phyloP scores from a whole-genome alignment of 2,797 vertebrate species.

The Clarias platycephalus region DNA sequence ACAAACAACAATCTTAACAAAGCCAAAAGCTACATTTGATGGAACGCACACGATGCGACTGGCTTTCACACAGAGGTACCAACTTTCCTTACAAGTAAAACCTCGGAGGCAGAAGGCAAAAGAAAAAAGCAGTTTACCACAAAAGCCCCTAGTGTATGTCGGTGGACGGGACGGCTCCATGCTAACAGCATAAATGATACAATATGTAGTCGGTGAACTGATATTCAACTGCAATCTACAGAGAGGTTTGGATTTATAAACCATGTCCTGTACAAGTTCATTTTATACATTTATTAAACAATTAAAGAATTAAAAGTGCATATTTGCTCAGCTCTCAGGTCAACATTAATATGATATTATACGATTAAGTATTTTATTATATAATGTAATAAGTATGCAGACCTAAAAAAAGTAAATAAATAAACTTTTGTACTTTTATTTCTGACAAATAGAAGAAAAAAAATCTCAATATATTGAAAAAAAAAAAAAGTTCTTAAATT shows the following conservation, averaged over 20 bases:
- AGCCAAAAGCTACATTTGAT: slow-evolving; percentile 17
- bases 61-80: slow-evolving; percentile 20
- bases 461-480: neutral
- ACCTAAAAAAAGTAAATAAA: neutral
- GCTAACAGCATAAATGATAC: slow-evolving; percentile 19
- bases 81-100: slow-evolving; percentile 19
- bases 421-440: neutral
- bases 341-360: neutral
- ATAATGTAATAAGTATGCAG: too few species aligned
- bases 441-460: neutral
- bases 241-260: neutral
- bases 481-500: neutral
- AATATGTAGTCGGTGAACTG: neutral
- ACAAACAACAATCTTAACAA: slow-evolving; percentile 21
- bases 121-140: neutral
- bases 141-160: neutral
- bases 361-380: neutral
- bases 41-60: slow-evolving; percentile 18
- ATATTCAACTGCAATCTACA: slow-evolving; percentile 9
- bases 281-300: slow-evolving; percentile 7
- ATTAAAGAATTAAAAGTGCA: neutral
- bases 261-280: neutral
- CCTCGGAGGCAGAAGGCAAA: neutral
- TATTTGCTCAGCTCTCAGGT: neutral
- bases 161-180: slow-evolving; percentile 5